Percentiles rank a stretch among this genome's conserved stretches.
Conservation (phyloP, 2,888 invertebrate genomes). For the Phyto melanocephala region DNA sequence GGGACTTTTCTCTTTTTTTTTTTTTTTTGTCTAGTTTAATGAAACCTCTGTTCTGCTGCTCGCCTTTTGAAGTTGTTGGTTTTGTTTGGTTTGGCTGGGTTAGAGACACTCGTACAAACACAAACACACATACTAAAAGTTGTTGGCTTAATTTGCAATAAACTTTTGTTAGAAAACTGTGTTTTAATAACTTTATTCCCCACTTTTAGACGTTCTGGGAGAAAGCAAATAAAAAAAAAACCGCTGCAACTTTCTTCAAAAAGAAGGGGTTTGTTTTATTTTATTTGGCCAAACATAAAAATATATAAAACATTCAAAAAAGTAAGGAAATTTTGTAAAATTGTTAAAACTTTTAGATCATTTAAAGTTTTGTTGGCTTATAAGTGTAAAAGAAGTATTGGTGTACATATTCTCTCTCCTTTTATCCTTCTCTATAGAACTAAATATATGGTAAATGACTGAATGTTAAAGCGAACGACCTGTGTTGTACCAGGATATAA, state of each 20-base stretch:
- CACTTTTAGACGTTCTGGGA: conserved; percentile 55
- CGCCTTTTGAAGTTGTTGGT: conserved; percentile 28
- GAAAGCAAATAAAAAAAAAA: conserved; percentile 58
- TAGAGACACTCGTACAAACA: conserved; percentile 6
- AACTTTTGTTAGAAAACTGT: conserved; percentile 63
- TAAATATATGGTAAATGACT: conserved; percentile 9
- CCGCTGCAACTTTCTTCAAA: conserved; percentile 63
- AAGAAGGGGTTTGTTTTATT: conserved; percentile 60
- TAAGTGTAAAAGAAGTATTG: conserved; percentile 36
- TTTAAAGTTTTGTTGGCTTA: conserved; percentile 63
- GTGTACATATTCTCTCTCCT: not conserved
- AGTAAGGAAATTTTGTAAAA: conserved; percentile 50
- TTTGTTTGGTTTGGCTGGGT: conserved; percentile 47
- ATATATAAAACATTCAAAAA: not conserved
- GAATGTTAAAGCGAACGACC: conserved; percentile 39
- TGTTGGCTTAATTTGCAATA: conserved; percentile 64
- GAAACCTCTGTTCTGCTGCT: conserved; percentile 45
- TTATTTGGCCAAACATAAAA: conserved; percentile 20
- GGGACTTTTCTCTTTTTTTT: too few relatives aligned
- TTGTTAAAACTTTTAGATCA: conserved; percentile 65
- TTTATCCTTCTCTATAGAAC: not conserved
- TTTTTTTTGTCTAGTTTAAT: conserved; percentile 48
- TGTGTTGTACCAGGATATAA: conserved; percentile 34
- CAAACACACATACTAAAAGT: conserved; percentile 28
- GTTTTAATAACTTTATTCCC: conserved; percentile 66